Base-by-base conservation (phyloP, 30 jellyfish, hydroid and myxozoan species). In the Clytia hemisphaerica region DNA sequence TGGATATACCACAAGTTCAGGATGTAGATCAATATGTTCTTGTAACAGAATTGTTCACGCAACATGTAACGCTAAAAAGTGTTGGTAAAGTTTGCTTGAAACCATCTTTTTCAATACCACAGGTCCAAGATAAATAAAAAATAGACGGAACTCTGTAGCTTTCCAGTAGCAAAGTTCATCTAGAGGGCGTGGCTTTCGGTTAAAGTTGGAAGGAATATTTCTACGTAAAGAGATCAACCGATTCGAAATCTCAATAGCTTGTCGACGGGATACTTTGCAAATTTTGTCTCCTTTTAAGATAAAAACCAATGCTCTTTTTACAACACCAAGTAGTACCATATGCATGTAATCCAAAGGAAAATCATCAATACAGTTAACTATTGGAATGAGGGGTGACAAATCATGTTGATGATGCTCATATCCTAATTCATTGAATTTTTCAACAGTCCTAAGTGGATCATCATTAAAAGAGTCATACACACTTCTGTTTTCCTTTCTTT, bases 91-190 rank as follows among this genome's bases (percentile, higher is more conserved):
- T 4, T 35, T 60, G 31, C 26, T 34, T 26, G 80, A 49, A 19
- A 75, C 58, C 27, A 67, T 66, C n/a, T 51, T 29, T 61, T 77
- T 77, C 45, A 77, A 64, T 21, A 66, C 92, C n/a, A 77, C 19
- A 21, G 71, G 45, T 21, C 92, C 92, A 77, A 76, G 65, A 61
- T 64, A 77, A 44, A 77, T 28, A 33, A 77, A 45, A 67, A 77
- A 77, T 49, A 64, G 83, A 36, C 92, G 44, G 36, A 77, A 77
- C 26, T 77, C 92, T 14, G 76, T 55, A 22, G 92, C 92, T 54
- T 77, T 77, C 92, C 92, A 79, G 28, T 71, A 22, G n/a, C 70
- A 70, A 0, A 61, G 26, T 50, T 67, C 93, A 10, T 44, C 21
- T 40, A 68, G 36, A 3, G 82, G 45, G 37, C 87, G 38, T 69